phyloP scores from a whole-genome alignment of 2,888 invertebrate species.

The Lucinisca nassula region DNA sequence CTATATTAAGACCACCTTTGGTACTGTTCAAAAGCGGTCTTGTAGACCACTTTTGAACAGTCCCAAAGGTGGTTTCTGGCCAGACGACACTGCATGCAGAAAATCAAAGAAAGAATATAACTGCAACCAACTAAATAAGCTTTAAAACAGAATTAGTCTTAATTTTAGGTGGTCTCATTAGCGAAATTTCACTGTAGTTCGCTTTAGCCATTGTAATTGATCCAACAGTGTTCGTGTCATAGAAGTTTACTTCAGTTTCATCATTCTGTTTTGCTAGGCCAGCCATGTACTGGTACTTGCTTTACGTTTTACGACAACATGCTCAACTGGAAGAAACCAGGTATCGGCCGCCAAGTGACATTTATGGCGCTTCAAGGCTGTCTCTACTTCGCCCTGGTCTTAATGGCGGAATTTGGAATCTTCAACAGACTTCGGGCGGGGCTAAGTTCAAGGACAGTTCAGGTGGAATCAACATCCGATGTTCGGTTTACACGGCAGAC shows the following conservation, averaged over 20 bases:
- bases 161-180: too few relatives aligned
- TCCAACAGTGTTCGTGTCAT: too few relatives aligned
- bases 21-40: too few relatives aligned
- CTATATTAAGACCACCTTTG: too few relatives aligned
- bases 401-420: background rate
- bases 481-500: background rate
- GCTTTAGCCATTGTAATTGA: too few relatives aligned
- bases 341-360: constrained; percentile 91
- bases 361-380: constrained; percentile 90
- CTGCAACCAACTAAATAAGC: too few relatives aligned
- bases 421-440: background rate
- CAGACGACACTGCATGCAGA: too few relatives aligned
- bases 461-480: background rate
- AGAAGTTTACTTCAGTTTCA: background rate
- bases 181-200: too few relatives aligned
- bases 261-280: background rate
- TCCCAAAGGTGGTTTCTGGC: too few relatives aligned
- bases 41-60: too few relatives aligned
- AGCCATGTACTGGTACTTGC: background rate
- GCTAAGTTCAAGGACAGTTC: background rate
- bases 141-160: too few relatives aligned
- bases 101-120: too few relatives aligned
- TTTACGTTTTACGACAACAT: background rate
- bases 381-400: constrained; percentile 78
- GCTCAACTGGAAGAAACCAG: constrained; percentile 89